Percentiles rank a stretch among this genome's conserved stretches.
phyloP scores from a whole-genome alignment of 2,888 invertebrate genomes.

The Thalpophila matura region DNA sequence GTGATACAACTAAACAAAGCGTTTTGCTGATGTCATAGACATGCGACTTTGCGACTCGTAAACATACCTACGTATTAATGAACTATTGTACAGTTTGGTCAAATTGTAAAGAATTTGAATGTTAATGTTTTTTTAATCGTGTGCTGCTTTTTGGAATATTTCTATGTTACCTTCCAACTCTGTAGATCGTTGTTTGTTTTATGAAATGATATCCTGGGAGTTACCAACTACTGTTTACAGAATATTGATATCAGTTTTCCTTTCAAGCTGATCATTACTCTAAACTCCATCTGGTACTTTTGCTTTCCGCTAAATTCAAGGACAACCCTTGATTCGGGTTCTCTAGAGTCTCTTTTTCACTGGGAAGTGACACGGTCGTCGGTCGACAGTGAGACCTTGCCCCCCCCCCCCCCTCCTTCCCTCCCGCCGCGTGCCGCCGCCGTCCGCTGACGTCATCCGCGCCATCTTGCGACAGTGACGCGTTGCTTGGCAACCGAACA shows the following conservation, averaged over 20 bases:
- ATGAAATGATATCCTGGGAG: not conserved
- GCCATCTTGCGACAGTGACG: slow-evolving; percentile 88
- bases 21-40: slow-evolving; percentile 71
- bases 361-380: slow-evolving; percentile 87
- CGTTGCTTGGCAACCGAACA: slow-evolving; percentile 87
- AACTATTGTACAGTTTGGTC: slow-evolving; percentile 40
- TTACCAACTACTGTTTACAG: not conserved
- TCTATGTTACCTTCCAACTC: not conserved
- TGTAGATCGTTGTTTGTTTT: not conserved
- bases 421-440: slow-evolving; percentile 65
- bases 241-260: not conserved
- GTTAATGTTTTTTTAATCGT: slow-evolving; percentile 18
- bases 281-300: slow-evolving; percentile 62
- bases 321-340: slow-evolving; percentile 79
- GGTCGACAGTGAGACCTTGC: slow-evolving; percentile 82
- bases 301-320: slow-evolving; percentile 82
- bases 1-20: slow-evolving; percentile 63
- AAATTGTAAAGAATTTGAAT: slow-evolving; percentile 9
- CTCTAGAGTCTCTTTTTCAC: slow-evolving; percentile 84
- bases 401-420: slow-evolving; percentile 65
- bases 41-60: slow-evolving; percentile 66
- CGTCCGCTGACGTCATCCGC: slow-evolving; percentile 86
- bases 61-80: slow-evolving; percentile 45
- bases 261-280: slow-evolving; percentile 18
- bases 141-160: not conserved